Evolutionary conservation across 92 coral and sea anemone species (phyloP).

Genomic region (Zoanthus solanderi): DNA sequence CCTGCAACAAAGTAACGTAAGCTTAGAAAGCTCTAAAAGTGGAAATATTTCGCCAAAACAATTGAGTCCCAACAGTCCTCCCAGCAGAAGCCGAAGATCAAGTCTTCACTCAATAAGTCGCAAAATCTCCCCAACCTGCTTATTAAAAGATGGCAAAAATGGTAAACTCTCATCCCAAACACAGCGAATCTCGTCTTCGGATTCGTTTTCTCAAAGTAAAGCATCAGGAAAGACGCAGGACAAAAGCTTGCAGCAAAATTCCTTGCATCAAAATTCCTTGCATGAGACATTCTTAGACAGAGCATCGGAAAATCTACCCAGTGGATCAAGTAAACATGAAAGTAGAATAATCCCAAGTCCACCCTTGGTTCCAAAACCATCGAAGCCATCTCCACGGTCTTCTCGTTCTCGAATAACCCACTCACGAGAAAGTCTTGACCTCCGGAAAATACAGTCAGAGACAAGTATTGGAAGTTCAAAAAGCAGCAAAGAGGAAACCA

Average conservation of each 20-base stretch:
- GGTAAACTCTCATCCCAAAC: background rate
- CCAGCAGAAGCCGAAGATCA: slow-evolving; percentile 35
- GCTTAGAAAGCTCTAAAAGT: slow-evolving; percentile 20
- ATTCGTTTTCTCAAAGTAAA: background rate
- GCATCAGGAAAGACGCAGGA: slow-evolving; percentile 4
- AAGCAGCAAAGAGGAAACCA: slow-evolving; percentile 59
- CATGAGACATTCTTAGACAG: slow-evolving; percentile 5
- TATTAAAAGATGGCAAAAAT: background rate
- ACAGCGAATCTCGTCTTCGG: slow-evolving; percentile 19
- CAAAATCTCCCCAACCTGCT: slow-evolving; percentile 38
- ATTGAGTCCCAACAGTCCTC: background rate
- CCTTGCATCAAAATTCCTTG: background rate
- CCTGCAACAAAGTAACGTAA: slow-evolving; percentile 17
- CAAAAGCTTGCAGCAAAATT: background rate
- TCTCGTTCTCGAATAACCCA: slow-evolving; percentile 64
- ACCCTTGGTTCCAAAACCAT: slow-evolving; percentile 61
- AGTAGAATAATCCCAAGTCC: slow-evolving; percentile 48
- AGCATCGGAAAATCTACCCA: slow-evolving; percentile 2
- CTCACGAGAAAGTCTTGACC: slow-evolving; percentile 59
- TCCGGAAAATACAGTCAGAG: slow-evolving; percentile 71
- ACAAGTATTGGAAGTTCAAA: slow-evolving; percentile 61
- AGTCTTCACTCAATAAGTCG: slow-evolving; percentile 40
- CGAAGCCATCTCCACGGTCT: slow-evolving; percentile 67
- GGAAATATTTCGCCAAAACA: background rate
- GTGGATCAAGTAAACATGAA: background rate